Percentiles rank a stretch among this genome's conserved stretches.
These are phyloP conservation scores for Paramormyrops kingsleyae DNA, from an alignment of 2,113 vertebrate species.

Conservation along the genomic window DNA sequence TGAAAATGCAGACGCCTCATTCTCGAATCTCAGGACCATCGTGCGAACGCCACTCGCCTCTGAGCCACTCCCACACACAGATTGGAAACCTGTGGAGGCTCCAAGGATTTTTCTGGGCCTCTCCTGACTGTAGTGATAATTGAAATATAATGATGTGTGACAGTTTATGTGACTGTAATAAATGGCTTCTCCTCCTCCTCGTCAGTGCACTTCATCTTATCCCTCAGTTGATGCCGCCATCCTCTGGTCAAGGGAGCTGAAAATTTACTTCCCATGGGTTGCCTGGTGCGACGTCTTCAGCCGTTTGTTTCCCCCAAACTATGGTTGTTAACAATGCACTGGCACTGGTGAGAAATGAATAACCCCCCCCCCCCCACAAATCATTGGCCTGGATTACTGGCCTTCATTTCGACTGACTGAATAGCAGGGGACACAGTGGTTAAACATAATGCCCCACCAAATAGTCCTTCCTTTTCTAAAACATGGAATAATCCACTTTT, in stretches of 20 bases:
- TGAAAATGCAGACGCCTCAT: neutral
- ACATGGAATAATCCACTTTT: too few species aligned
- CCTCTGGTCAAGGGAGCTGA: neutral
- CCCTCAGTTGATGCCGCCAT: neutral
- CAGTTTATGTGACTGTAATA: conserved; percentile 3
- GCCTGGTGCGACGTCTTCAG: neutral
- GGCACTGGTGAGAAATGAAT: neutral
- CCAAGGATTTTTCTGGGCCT: neutral
- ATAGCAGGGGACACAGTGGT: neutral
- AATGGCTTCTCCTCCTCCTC: conserved; percentile 7
- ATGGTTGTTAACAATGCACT: neutral
- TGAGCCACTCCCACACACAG: neutral
- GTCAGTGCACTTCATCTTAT: conserved; percentile 8
- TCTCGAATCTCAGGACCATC: neutral
- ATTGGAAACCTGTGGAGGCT: neutral
- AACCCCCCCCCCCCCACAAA: neutral
- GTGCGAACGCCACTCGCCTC: too few species aligned
- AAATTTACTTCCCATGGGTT: neutral
- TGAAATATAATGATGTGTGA: conserved; percentile 23
- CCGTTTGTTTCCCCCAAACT: neutral
- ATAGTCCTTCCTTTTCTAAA: neutral
- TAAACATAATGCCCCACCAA: neutral
- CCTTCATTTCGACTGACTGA: neutral
- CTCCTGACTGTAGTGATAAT: conserved; percentile 18
- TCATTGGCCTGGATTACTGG: neutral